Evolutionary conservation across 2,888 invertebrate species (phyloP).

Genomic region (Agrotis puta): DNA sequence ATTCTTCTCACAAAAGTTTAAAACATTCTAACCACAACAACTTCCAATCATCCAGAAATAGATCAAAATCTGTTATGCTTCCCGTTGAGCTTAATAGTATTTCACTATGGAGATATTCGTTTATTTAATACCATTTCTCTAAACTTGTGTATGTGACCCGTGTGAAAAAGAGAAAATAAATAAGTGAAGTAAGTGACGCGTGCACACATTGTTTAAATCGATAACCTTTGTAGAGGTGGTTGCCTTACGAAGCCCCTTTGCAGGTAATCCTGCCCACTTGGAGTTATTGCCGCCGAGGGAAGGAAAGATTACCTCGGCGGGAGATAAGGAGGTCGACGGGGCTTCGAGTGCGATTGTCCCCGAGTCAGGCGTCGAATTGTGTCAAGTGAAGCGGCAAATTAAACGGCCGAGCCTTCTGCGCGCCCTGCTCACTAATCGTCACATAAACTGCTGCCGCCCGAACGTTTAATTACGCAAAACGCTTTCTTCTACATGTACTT

Average conservation of each 20-base stretch:
- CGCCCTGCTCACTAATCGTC: conserved; percentile 89
- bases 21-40: no score
- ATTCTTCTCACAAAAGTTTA: no score
- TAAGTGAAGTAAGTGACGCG: conserved; percentile 79
- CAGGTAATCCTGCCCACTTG: conserved; percentile 91
- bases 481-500: conserved; percentile 78
- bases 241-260: conserved; percentile 88
- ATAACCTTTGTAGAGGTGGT: conserved; percentile 89
- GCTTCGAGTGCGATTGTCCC: conserved; percentile 91
- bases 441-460: conserved; percentile 88
- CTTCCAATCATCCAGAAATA: no score
- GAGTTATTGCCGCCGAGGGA: conserved; percentile 91
- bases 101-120: neutral
- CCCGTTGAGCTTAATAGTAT: neutral
- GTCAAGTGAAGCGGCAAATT: conserved; percentile 91
- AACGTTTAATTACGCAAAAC: conserved; percentile 88
- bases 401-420: conserved; percentile 90
- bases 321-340: conserved; percentile 91
- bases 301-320: conserved; percentile 91
- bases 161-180: conserved; percentile 75
- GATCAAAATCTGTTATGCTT: neutral
- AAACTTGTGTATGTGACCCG: conserved; percentile 22
- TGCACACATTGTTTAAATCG: conserved; percentile 88
- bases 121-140: conserved; percentile 5
- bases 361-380: conserved; percentile 91